Evolutionary conservation across 2,888 invertebrate genomes (phyloP).

Genomic region (Zaprionus obscuricornis): DNA sequence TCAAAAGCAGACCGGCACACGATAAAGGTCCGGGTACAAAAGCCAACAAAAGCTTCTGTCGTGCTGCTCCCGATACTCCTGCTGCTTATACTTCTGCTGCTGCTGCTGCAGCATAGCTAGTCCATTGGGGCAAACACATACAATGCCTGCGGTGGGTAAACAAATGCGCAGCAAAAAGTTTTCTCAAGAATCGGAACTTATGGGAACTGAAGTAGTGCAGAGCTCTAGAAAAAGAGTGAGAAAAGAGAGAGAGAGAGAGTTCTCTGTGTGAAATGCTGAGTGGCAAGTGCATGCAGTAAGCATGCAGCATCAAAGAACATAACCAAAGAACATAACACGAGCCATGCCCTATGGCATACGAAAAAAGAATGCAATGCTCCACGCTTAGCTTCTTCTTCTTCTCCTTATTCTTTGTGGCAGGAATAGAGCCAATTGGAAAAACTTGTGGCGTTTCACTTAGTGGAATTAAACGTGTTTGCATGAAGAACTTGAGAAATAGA

Average conservation of each 20-base stretch:
- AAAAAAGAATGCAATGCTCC: conserved; percentile 31
- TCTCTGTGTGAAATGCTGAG: conserved; percentile 22
- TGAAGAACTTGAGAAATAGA: neutral
- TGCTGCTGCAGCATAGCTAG: conserved; percentile 10
- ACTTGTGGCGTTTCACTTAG: conserved; percentile 72
- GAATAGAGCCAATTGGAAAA: conserved; percentile 66
- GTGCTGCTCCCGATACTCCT: neutral
- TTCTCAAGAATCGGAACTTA: conserved; percentile 65
- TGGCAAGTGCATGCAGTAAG: neutral
- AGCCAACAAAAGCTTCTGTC: conserved; percentile 19
- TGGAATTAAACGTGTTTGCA: conserved; percentile 70
- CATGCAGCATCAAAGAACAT: conserved; percentile 55
- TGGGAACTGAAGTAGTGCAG: too few relatives aligned
- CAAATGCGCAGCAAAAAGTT: conserved; percentile 70
- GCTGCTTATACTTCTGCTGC: neutral
- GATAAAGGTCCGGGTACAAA: conserved; percentile 44
- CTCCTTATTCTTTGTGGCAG: conserved; percentile 44
- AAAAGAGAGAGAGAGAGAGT: too few relatives aligned
- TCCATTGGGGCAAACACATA: conserved; percentile 42
- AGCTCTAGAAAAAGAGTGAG: too few relatives aligned
- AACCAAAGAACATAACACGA: conserved; percentile 13
- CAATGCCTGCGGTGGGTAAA: conserved; percentile 64
- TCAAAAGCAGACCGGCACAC: conserved; percentile 27
- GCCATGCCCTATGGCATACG: conserved; percentile 42
- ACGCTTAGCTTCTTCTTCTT: conserved; percentile 27